Base-by-base conservation (phyloP, 1,140 invertebrate species). In the Agrilus planipennis region DNA sequence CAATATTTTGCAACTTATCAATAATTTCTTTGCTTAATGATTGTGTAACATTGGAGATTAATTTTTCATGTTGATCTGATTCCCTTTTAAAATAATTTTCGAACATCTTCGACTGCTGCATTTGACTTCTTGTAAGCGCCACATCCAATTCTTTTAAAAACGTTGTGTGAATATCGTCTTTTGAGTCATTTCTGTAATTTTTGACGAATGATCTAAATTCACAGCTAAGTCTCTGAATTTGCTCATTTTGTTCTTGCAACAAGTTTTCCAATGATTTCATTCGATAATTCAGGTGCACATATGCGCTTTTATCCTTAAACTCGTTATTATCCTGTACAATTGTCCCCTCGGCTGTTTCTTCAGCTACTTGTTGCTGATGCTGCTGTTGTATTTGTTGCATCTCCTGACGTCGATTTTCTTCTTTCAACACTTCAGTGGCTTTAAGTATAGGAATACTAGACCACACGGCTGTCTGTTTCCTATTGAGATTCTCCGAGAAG, bases 391-490 rank as follows among this genome's bases (percentile, higher is more conserved):
- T n/a, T n/a, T n/a, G n/a, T 25, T 56, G 54, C 5, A 61, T 45
- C 14, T 43, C 53, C 5, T 40, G 23, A 21, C 39, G 41, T 19
- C 45, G 17, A 25, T 38, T 46, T 34, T 48, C 44, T 44, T 55
- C 56, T 42, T 61, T 57, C 6, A 50, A 46, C 6, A 63, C 59
- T 34, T 68, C 64, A 44, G 60, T 61, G 6, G 62, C 52, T 14
- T 65, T 56, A 50, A 62, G 50, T 28, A 67, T 60, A 2, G 68
- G 65, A 30, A 70, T 63, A 52, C 68, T 63, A 3, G 62, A 60
- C 70, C 70, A 68, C 18, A 57, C 35, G 2, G 39, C 42, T 19
- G 29, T 29, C 6, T 6, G 19, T 2, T 16, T 10, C 16, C 31
- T 40, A 14, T 31, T 49, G 9, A 44, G 41, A 23, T 41, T 39